Percentiles rank a stretch among this genome's conserved stretches.
Conservation (phyloP, 1,140 invertebrate species). For the Anoplolepis gracilipes region DNA sequence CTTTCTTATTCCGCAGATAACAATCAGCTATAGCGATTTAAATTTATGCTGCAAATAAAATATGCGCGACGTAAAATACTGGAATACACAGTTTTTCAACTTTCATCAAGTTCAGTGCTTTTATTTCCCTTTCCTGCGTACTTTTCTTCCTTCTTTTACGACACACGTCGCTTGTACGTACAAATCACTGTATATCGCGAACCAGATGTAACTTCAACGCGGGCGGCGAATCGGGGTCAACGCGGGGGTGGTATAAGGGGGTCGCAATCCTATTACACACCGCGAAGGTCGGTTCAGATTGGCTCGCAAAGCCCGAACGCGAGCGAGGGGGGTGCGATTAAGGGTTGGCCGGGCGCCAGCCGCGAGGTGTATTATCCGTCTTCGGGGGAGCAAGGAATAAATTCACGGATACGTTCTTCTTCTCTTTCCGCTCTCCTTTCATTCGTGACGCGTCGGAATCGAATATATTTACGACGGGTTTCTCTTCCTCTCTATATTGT, state of each 20-base stretch:
- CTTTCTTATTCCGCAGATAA: neutral
- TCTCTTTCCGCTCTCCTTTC: neutral
- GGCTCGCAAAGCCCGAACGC: constrained; percentile 17
- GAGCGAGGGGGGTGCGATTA: constrained; percentile 42
- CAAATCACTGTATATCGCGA: constrained; percentile 43
- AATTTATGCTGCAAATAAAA: neutral
- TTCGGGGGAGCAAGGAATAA: constrained; percentile 14
- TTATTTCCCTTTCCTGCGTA: neutral
- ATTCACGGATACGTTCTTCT: constrained; percentile 22
- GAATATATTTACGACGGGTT: constrained; percentile 19
- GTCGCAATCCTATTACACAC: constrained; percentile 10
- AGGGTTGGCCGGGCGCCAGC: constrained; percentile 46
- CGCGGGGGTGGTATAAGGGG: constrained; percentile 8
- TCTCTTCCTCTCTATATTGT: neutral
- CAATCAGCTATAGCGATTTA: neutral
- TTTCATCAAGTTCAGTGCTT: neutral
- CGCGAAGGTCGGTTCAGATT: constrained; percentile 39
- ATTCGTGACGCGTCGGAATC: neutral
- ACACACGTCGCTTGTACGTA: constrained; percentile 23
- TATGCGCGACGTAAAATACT: neutral
- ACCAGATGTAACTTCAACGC: constrained; percentile 37
- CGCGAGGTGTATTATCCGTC: constrained; percentile 41
- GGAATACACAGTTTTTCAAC: neutral
- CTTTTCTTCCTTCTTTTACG: neutral
- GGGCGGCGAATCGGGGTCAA: constrained; percentile 41